Evolutionary conservation across 1,140 invertebrate species (phyloP).

Genomic region (Ganaspis sp.): DNA sequence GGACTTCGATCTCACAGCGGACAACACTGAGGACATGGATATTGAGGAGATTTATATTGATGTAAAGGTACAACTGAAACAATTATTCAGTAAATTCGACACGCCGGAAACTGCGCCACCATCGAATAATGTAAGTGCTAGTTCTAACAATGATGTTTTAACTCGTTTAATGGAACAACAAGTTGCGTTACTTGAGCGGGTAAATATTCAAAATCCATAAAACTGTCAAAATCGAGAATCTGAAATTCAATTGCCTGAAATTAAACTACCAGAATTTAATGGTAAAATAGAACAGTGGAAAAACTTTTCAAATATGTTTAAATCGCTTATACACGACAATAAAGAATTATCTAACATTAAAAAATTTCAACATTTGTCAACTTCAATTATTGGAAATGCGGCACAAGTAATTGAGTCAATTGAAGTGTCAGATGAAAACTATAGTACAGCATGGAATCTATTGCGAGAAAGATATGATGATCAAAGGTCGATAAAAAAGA

Average conservation of each 20-base stretch:
- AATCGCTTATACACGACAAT: constrained; percentile 40
- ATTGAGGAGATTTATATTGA: constrained; percentile 31
- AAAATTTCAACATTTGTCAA: constrained; percentile 43
- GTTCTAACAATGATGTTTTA: constrained; percentile 26
- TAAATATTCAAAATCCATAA: constrained; percentile 21
- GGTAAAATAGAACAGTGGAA: constrained; percentile 47
- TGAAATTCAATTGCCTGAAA: constrained; percentile 40
- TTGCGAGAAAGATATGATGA: constrained; percentile 48
- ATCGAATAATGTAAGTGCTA: neutral
- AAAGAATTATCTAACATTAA: constrained; percentile 32
- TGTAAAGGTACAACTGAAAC: neutral
- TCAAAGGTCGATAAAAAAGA: constrained; percentile 46
- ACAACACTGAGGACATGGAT: constrained; percentile 18
- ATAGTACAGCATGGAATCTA: constrained; percentile 49
- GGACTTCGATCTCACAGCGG: neutral
- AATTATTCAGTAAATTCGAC: neutral
- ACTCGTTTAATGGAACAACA: constrained; percentile 37
- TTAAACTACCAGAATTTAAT: constrained; percentile 45
- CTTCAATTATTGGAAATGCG: constrained; percentile 40
- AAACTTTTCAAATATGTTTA: constrained; percentile 47
- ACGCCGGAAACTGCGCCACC: neutral
- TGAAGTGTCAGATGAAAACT: constrained; percentile 45
- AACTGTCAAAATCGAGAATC: constrained; percentile 25
- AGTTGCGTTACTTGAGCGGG: constrained; percentile 15
- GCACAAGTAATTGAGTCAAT: constrained; percentile 45